Percentiles rank a stretch among this genome's conserved stretches.
Conservation (phyloP, 2,113 vertebrate genomes). For the Paramisgurnus dabryanus region DNA sequence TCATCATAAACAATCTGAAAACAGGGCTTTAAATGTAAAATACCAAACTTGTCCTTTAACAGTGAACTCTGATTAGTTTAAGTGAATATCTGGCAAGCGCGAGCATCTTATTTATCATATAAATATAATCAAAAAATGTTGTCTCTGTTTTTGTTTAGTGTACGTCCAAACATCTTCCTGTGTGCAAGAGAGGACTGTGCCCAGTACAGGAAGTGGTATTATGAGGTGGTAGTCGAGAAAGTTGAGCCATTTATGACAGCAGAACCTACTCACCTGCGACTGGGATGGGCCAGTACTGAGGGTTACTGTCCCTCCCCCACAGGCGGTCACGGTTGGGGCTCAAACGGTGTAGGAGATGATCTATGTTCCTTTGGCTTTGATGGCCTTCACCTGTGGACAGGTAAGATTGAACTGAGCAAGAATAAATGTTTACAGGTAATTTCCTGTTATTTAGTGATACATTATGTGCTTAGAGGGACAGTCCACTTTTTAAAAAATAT, state of each 20-base stretch:
- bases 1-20: no score
- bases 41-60: no score
- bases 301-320: conserved; percentile 86
- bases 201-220: conserved; percentile 95
- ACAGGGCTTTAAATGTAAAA: no score
- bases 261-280: conserved; percentile 89
- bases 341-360: conserved; percentile 90
- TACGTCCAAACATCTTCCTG: conserved; percentile 91
- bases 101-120: no score
- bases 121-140: no score
- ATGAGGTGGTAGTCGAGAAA: conserved; percentile 88
- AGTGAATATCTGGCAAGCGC: no score
- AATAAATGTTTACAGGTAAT: background rate
- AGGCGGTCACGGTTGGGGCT: conserved; percentile 88
- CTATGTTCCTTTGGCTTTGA: conserved; percentile 93
- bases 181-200: conserved; percentile 86
- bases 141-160: conserved; percentile 70
- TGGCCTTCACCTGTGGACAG: conserved; percentile 93
- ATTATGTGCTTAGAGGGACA: background rate
- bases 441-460: no score
- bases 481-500: no score
- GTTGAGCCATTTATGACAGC: conserved; percentile 85
- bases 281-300: conserved; percentile 91
- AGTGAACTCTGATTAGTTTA: no score
- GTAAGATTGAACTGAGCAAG: conserved; percentile 64